Conservation (phyloP, 2,113 vertebrate genomes). For the Paradisaea rubra region DNA sequence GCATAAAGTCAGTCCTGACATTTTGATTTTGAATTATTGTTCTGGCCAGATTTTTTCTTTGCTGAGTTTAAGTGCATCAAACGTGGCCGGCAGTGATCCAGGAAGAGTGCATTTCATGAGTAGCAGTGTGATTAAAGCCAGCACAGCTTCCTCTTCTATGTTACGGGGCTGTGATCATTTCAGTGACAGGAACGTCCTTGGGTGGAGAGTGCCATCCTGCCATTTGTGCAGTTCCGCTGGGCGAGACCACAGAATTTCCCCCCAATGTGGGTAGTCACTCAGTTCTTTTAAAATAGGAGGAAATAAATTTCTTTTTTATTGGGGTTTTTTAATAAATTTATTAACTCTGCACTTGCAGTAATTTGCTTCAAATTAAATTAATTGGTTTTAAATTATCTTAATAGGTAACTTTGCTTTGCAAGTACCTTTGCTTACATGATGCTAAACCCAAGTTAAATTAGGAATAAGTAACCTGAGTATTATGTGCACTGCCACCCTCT, state of each 20-base stretch:
- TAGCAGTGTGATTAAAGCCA: background rate
- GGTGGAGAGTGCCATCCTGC: background rate
- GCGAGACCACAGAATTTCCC: background rate
- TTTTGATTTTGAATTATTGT: background rate
- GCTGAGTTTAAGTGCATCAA: background rate
- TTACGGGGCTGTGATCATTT: background rate
- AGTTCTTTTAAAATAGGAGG: background rate
- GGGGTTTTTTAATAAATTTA: background rate
- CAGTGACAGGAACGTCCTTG: background rate
- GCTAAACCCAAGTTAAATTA: background rate
- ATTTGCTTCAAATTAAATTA: background rate
- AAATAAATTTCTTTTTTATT: background rate
- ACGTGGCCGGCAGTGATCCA: background rate
- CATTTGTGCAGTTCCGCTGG: accelerated
- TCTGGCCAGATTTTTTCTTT: background rate
- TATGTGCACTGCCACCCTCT: accelerated
- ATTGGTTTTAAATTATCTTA: background rate
- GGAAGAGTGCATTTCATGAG: background rate
- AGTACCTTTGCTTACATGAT: background rate
- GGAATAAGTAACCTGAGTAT: background rate
- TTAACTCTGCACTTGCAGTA: background rate
- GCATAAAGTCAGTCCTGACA: background rate
- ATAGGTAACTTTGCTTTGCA: background rate
- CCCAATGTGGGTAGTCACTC: background rate
- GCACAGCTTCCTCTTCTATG: background rate